These are phyloP conservation scores for Gisinianus flammeolus DNA, from an alignment of 2,888 invertebrate species.

Conservation along the genomic window DNA sequence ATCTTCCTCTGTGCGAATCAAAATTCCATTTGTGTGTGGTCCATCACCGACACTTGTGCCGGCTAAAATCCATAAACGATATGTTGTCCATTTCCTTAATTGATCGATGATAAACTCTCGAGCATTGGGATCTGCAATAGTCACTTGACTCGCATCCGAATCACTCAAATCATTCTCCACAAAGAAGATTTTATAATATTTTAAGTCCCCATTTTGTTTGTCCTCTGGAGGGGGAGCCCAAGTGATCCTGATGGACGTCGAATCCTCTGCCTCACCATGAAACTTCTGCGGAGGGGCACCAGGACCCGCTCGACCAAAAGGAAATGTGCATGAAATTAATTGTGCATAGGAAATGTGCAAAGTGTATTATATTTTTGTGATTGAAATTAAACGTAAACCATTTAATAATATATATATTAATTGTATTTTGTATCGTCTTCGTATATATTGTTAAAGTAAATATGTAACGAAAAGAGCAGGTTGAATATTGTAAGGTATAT, in stretches of 20 bases:
- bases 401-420: too few species aligned
- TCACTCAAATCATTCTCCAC: slow-evolving; percentile 80
- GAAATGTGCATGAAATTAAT: background rate
- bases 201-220: slow-evolving; percentile 88
- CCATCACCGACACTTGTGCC: slow-evolving; percentile 96
- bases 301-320: slow-evolving; percentile 73
- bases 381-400: too few species aligned
- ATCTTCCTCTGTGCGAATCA: slow-evolving; percentile 95
- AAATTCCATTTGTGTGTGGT: slow-evolving; percentile 88
- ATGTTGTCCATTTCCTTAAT: slow-evolving; percentile 84
- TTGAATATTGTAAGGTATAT: too few species aligned
- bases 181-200: slow-evolving; percentile 92
- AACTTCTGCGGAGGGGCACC: slow-evolving; percentile 96
- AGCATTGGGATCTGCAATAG: slow-evolving; percentile 70
- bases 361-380: too few species aligned
- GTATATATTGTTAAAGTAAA: too few species aligned
- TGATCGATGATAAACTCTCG: slow-evolving; percentile 84
- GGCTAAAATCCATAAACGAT: slow-evolving; percentile 76
- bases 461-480: background rate
- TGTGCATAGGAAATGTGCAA: too few species aligned
- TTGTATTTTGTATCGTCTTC: too few species aligned
- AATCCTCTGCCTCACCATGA: slow-evolving; percentile 83
- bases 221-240: slow-evolving; percentile 94
- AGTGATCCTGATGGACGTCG: slow-evolving; percentile 84
- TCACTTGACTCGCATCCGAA: slow-evolving; percentile 81